These are phyloP conservation scores for Hydropsyche betteni DNA, from an alignment of 2,888 invertebrate species.

Conservation along the genomic window DNA sequence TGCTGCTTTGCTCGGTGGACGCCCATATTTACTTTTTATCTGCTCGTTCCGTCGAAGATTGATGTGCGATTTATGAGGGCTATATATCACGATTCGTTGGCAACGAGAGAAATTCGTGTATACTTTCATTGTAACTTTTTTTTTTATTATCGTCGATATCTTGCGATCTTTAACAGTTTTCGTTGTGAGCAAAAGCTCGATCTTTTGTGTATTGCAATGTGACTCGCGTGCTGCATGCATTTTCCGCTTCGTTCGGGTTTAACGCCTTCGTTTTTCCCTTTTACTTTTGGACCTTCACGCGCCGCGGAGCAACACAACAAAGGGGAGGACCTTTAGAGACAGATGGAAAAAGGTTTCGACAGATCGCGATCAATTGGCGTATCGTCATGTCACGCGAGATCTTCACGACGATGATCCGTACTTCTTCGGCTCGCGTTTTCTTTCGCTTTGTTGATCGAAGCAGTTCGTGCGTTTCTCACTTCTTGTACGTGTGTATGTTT, in stretches of 20 bases:
- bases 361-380: conserved; percentile 21
- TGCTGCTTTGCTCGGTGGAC: too few relatives aligned
- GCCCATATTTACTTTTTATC: too few relatives aligned
- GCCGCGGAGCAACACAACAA: conserved; percentile 4
- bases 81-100: too few relatives aligned
- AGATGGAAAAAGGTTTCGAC: conserved; percentile 9
- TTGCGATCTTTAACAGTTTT: too few relatives aligned
- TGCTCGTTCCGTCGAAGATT: too few relatives aligned
- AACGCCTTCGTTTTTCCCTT: conserved; percentile 19
- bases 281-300: conserved; percentile 23
- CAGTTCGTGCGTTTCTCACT: too few relatives aligned
- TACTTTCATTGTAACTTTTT: too few relatives aligned
- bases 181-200: too few relatives aligned
- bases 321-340: conserved; percentile 1
- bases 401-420: not conserved
- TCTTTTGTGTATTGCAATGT: not conserved
- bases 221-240: conserved; percentile 19
- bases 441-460: not conserved
- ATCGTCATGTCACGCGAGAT: conserved; percentile 7
- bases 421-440: not conserved
- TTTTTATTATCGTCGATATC: too few relatives aligned
- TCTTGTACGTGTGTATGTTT: too few relatives aligned
- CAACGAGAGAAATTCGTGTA: too few relatives aligned
- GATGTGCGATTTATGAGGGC: too few relatives aligned
- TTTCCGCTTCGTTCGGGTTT: conserved; percentile 1